A percentile compares a stretch with the other conserved stretches of the same genome.
These are phyloP conservation scores for Camptogramma bilineatum DNA, from an alignment of 2,888 invertebrate genomes.

Conservation along the genomic window DNA sequence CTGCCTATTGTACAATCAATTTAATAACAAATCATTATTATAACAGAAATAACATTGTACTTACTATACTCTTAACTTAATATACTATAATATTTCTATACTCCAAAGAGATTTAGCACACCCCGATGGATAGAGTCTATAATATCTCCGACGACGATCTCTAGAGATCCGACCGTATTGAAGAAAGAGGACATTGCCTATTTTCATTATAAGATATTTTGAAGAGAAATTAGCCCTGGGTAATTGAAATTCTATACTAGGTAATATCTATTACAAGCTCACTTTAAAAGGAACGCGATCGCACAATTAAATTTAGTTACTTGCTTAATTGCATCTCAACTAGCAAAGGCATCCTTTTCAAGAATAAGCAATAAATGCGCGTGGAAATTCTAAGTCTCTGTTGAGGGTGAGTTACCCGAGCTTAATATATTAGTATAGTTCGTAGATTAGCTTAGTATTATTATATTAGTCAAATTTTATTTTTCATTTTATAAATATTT, in stretches of 20 bases:
- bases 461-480: no score
- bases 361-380: background rate
- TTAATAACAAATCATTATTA: background rate
- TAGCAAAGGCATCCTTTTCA: background rate
- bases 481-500: no score
- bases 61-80: no score
- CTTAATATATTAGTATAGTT: no score
- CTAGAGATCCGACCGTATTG: background rate
- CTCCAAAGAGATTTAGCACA: background rate
- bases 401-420: no score
- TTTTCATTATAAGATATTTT: background rate
- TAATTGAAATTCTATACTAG: background rate
- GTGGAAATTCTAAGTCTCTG: no score
- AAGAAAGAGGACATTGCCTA: background rate
- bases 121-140: no score
- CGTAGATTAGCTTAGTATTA: no score
- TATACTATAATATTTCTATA: background rate
- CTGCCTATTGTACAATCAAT: slow-evolving; percentile 9
- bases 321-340: background rate
- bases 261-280: background rate
- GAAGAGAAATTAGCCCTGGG: background rate
- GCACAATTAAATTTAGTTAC: background rate
- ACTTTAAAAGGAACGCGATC: background rate
- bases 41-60: background rate
- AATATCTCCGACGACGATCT: no score